phyloP scores from a whole-genome alignment of 2,113 vertebrate species.

The Mobula hypostoma region DNA sequence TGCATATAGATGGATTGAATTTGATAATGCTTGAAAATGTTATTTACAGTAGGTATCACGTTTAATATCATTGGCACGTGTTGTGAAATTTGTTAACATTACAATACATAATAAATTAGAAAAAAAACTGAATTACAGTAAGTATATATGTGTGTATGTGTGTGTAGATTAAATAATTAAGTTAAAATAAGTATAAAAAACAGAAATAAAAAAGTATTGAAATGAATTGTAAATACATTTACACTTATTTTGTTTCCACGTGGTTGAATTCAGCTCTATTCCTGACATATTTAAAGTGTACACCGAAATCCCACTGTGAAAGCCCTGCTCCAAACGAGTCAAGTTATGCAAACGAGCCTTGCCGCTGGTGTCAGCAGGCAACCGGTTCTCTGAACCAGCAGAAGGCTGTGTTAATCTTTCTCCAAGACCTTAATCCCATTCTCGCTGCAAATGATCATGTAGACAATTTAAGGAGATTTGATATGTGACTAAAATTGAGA shows the following conservation, averaged over 20 bases:
- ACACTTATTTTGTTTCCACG: background rate
- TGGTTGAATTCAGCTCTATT: background rate
- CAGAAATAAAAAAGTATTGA: too few species aligned
- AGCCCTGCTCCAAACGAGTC: slow-evolving; percentile 31
- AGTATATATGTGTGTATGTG: too few species aligned
- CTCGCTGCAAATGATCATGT: slow-evolving; percentile 57
- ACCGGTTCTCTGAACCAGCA: slow-evolving; percentile 56
- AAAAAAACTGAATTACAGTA: too few species aligned
- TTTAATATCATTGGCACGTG: too few species aligned
- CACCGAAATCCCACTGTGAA: background rate
- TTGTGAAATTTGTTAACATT: too few species aligned
- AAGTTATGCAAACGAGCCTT: slow-evolving; percentile 60
- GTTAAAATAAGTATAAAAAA: too few species aligned
- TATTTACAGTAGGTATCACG: background rate
- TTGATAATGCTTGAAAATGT: background rate
- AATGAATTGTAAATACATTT: background rate
- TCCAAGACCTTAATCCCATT: slow-evolving; percentile 55
- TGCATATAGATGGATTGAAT: background rate
- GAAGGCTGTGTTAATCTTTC: slow-evolving; percentile 63
- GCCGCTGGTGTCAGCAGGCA: slow-evolving; percentile 57
- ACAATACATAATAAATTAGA: too few species aligned
- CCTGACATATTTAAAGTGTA: background rate
- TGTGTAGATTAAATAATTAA: too few species aligned
- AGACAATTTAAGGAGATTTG: slow-evolving; percentile 63
- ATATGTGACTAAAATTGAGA: slow-evolving; percentile 62